Evolutionary conservation across 2,113 vertebrate species (phyloP), one percentile per base, ranked within the genome.

Genomic region (Cyanocitta stelleri): DNA sequence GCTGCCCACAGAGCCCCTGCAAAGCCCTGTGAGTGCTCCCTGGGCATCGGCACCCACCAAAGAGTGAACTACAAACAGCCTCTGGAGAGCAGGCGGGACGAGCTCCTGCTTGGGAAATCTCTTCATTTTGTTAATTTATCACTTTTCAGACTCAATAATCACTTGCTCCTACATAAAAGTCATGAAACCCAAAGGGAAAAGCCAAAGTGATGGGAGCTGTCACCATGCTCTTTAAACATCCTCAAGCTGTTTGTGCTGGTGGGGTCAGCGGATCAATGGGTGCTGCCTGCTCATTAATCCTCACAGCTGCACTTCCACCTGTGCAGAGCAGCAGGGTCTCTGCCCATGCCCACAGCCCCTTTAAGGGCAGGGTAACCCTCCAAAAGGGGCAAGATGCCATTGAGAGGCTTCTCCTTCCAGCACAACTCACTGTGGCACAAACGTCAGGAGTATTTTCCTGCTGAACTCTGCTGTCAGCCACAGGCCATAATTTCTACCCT

Each of bases 71-170:
- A 23, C 33, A 49, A 55, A 64, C 30, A 39, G 37, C 22, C 54
- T 26, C 12, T 4, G 13, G 27, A 44, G 6, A 77, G 56, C 27
- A 27, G n/a, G 16, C 0, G 0, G 14, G 18, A 52, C 2, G 8
- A 44, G 35, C 41, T 44, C 66, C 82, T 84, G 8, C 79, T 33
- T 33, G 3, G 24, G 32, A 61, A 55, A 67, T 19, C 22, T 89
- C 71, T 55, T 59, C 4, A 9, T 35, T 84, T 29, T 48, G 41
- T 67, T n/a, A 56, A 52, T 54, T 52, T 37, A 21, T 58, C 24
- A 9, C 32, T 76, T 77, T 41, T 64, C 44, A 81, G 29, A 27
- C 39, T 43, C 68, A 76, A 79, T 23, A 77, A 74, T 19, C 30
- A 39, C 30, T 52, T 63, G 9, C n/a, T 89, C 52, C 52, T 29